Conservation (phyloP, 30 jellyfish, hydroid and myxozoan genomes). For the Aurelia coerulea region DNA sequence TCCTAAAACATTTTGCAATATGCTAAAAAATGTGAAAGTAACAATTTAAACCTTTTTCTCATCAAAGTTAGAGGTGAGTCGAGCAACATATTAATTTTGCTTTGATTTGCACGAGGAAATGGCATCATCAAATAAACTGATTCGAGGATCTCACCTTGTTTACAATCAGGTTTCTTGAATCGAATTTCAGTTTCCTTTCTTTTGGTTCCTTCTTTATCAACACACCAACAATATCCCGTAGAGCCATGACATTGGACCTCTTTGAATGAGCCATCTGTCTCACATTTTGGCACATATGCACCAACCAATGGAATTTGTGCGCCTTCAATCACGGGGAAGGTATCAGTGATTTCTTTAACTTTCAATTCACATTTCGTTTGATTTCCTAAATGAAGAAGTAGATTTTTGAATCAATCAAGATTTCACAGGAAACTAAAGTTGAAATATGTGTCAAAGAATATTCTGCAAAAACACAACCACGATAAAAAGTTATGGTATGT, state of each 20-base stretch:
- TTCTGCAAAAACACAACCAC: too few species aligned
- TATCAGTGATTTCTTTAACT: background rate
- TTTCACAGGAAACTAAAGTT: too few species aligned
- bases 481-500: too few species aligned
- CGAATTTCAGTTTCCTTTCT: conserved; percentile 15
- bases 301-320: conserved; percentile 19
- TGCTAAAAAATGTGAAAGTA: too few species aligned
- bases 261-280: conserved; percentile 24
- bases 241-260: conserved; percentile 26
- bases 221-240: conserved; percentile 47
- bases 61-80: too few species aligned
- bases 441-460: too few species aligned
- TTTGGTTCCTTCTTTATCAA: conserved; percentile 24
- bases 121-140: too few species aligned
- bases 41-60: too few species aligned
- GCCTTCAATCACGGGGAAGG: background rate
- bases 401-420: too few species aligned
- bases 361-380: background rate
- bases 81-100: too few species aligned
- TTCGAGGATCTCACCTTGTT: conserved; percentile 1
- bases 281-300: conserved; percentile 59
- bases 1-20: too few species aligned
- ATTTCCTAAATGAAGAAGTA: background rate
- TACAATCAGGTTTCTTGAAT: conserved; percentile 26
- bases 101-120: too few species aligned